These are phyloP conservation scores for Lycocerus yunnanus DNA, from an alignment of 2,888 invertebrate species.

Conservation along the genomic window DNA sequence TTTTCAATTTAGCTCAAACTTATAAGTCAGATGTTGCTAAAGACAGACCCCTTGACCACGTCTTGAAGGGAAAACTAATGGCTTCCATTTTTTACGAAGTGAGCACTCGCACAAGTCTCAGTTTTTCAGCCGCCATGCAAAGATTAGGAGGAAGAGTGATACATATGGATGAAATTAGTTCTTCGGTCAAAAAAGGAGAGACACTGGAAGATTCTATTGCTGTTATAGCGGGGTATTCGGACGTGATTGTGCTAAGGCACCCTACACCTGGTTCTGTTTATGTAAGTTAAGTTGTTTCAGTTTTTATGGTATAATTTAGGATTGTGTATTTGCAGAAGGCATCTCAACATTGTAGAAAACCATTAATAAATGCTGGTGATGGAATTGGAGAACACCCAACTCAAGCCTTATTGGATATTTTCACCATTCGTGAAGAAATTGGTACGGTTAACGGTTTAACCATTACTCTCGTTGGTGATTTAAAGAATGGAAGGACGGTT, in stretches of 20 bases:
- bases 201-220: conserved; percentile 86
- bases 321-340: conserved; percentile 66
- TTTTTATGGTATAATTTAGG: not conserved
- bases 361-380: conserved; percentile 97
- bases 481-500: conserved; percentile 97
- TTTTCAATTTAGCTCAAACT: conserved; percentile 92
- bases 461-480: conserved; percentile 97
- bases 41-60: conserved; percentile 81
- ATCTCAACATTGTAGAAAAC: conserved; percentile 81
- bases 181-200: conserved; percentile 97
- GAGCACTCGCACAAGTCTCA: conserved; percentile 94
- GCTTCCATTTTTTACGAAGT: conserved; percentile 97
- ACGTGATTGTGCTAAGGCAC: conserved; percentile 93
- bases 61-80: conserved; percentile 91
- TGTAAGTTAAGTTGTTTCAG: conserved; percentile 60
- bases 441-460: conserved; percentile 97
- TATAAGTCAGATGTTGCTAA: conserved; percentile 82
- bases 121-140: conserved; percentile 97
- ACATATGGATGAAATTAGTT: conserved; percentile 85
- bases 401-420: conserved; percentile 95
- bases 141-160: conserved; percentile 92
- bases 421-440: conserved; percentile 98
- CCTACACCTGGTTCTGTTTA: conserved; percentile 89
- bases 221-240: conserved; percentile 90
- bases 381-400: conserved; percentile 97